Base-by-base conservation (phyloP, 1,140 invertebrate genomes). In the Hyphantria cunea region DNA sequence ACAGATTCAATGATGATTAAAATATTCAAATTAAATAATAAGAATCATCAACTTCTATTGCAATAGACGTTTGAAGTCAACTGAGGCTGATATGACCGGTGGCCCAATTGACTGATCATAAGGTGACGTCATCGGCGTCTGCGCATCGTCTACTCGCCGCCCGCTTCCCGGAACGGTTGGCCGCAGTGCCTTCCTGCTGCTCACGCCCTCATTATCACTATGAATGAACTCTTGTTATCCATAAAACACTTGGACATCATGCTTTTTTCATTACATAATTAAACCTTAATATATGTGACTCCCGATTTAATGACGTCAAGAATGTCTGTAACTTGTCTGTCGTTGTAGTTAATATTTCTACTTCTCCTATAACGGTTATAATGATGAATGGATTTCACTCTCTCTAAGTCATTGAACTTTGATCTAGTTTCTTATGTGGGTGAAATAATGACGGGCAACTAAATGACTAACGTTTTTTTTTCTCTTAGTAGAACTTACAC, bases 311-410 rank as follows among this genome's bases (percentile, higher is more conserved):
- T 84, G 78, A 85, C 78, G 76, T 85, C 84, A 84, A 68, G 64
- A 44, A 54, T 60, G 71, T 72, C 74, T 74, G 66, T 80, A 66
- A 72, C 65, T 48, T 72, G 76, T 76, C 74, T 55, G 54, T 76
- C 66, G 83, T 82, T 84, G 76, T 84, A 76, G 68, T 63, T 73
- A 70, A 65, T 66, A 72, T 64, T 71, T 80, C 78, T 74, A 80
- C 72, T 74, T 76, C 77, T 80, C 76, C 79, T 84, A 52, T 74
- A 63, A 84, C 78, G 76, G 76, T 80, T 76, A 70, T 75, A 70
- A 76, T 80, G 77, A 82, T 85, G 82, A 87, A 89, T 86, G 78
- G 80, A 73, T 80, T 78, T 82, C 77, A 85, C 84, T 87, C 69
- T 76, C 75, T 74, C 41, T 32, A 74, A 80, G 84, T 83, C 84